Base-by-base conservation (phyloP, 2,888 invertebrate genomes). In the Sarcophaga variegata region DNA sequence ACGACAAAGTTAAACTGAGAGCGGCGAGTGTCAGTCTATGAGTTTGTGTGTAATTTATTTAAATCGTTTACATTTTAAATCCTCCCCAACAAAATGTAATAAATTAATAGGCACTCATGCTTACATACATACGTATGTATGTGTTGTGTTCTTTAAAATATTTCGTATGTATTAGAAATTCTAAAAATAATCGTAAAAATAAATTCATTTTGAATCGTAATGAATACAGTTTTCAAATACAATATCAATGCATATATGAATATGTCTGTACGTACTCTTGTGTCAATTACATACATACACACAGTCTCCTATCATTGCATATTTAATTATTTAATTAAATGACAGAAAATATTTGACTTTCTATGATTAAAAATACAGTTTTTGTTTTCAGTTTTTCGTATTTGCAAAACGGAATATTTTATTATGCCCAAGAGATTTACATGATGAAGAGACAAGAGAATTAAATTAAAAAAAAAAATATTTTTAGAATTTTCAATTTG, bases 291-390 rank as follows among this genome's bases (percentile, higher is more conserved):
- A 54, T 14, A 4, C 54, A 54, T 54, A 12, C 0, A 17, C 11
- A 14, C 54, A 54, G 17, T 54, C 54, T 54, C 54, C 12, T 54
- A 54, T 66, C 71, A 86, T 82, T 86, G 79, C 82, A 86, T 86
- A 83, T 83, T 86, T 80, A 83, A 86, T 86, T 82, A 81, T 74
- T 85, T 81, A 81, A 81, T 85, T 85, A 81, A 85, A 79, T 76
- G 71, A 72, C 71, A 80, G 8, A 37, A 59, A 86, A 72, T 79
- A 76, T 83, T 86, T 86, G 80, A 72, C 80, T 76, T 83, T 8
- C 20, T 71, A 12, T 4, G 60, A 79, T 59, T 49, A 64, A 78
- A 72, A 63, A 37, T 37, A 37, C 8, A 54, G 17, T 12, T 54
- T 54, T 54, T 49, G 0, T 49, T 14, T 14, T 49, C 4, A 1